These are phyloP conservation scores for Cryptocephalus primarius DNA, from an alignment of 2,888 invertebrate genomes.

Conservation along the genomic window DNA sequence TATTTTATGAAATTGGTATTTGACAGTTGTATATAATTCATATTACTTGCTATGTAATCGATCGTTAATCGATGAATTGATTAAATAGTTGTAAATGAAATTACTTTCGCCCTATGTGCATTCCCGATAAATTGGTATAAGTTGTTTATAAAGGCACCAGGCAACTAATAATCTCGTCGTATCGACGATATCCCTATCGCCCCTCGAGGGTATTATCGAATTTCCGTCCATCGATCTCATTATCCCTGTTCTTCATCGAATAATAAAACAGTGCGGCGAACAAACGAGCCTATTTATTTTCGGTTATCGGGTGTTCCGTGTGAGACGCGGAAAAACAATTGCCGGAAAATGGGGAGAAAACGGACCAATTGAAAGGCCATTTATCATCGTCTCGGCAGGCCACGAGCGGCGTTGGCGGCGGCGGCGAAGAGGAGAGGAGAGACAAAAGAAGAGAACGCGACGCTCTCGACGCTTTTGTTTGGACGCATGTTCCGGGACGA, in stretches of 20 bases:
- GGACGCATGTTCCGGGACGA: conserved; percentile 28
- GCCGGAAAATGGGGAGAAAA: conserved; percentile 19
- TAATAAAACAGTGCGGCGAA: conserved; percentile 4
- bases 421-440: conserved; percentile 1
- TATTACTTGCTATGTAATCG: too few species aligned
- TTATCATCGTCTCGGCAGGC: conserved; percentile 37
- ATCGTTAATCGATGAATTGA: too few species aligned
- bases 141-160: too few species aligned
- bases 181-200: neutral
- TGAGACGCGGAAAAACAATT: conserved; percentile 20
- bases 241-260: conserved; percentile 1
- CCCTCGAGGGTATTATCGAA: conserved; percentile 5
- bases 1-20: too few species aligned
- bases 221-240: conserved; percentile 2
- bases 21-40: too few species aligned
- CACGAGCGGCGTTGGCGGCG: conserved; percentile 11
- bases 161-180: too few species aligned
- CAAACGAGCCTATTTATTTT: conserved; percentile 18
- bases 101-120: too few species aligned
- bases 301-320: conserved; percentile 11
- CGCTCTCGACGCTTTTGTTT: conserved; percentile 29
- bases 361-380: conserved; percentile 34
- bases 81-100: too few species aligned
- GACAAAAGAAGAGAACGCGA: conserved; percentile 31
- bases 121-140: too few species aligned